A percentile compares a stretch with the other conserved stretches of the same genome.
phyloP scores from a whole-genome alignment of 2,888 invertebrate species.

The Ceratothoa steindachneri region DNA sequence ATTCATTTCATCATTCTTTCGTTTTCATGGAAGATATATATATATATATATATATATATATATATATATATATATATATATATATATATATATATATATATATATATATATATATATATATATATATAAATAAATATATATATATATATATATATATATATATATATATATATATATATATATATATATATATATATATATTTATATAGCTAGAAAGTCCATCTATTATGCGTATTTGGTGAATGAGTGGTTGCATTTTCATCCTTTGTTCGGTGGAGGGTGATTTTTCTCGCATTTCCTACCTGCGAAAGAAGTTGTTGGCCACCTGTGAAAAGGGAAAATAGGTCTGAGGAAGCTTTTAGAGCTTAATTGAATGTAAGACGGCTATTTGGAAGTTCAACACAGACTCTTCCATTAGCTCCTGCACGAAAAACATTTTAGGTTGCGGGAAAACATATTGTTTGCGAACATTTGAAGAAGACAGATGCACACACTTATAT shows the following conservation, averaged over 20 bases:
- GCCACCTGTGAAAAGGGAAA: constrained; percentile 5
- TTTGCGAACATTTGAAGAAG: no score
- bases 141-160: background rate
- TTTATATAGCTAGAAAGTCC: background rate
- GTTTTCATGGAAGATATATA: no score
- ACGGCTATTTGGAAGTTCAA: constrained; percentile 6
- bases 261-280: background rate
- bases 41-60: no score
- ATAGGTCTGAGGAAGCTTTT: background rate
- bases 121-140: no score
- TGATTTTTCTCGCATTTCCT: background rate
- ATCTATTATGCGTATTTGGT: background rate
- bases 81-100: no score
- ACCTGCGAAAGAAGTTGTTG: background rate
- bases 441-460: background rate
- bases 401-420: background rate
- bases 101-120: no score
- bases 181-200: constrained; percentile 12
- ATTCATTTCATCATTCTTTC: no score
- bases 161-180: constrained; percentile 4
- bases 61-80: no score
- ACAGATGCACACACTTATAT: no score
- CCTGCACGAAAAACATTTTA: background rate
- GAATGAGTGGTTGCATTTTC: constrained; percentile 5
- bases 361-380: constrained; percentile 9